Percentiles rank a stretch among this genome's conserved stretches.
Evolutionary conservation across 2,797 vertebrate genomes (phyloP).

Genomic region (Leptatherina wallacei): DNA sequence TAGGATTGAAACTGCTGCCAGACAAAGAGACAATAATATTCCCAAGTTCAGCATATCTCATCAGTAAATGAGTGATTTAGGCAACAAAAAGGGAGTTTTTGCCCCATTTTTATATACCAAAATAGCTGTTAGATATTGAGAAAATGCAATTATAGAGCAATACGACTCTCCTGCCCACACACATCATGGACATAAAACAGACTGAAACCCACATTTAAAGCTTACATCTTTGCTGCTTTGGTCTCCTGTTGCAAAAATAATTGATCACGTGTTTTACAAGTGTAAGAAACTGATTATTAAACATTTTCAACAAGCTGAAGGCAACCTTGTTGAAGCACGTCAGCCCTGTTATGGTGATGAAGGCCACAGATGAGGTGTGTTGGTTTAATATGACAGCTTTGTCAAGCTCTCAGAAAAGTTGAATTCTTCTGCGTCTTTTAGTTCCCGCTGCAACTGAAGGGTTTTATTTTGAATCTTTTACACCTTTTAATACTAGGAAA

Average conservation of each 20-base stretch:
- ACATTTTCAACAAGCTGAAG: conserved; percentile 23
- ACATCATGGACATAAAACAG: conserved; percentile 1
- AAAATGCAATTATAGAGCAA: conserved; percentile 5
- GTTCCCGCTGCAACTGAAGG: conserved; percentile 1
- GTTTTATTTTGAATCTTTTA: conserved; percentile 3
- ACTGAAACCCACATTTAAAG: conserved; percentile 5
- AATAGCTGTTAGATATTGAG: background rate
- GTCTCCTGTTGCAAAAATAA: conserved; percentile 27
- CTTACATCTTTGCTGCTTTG: background rate
- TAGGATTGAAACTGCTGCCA: conserved; percentile 29
- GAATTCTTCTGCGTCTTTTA: conserved; percentile 34
- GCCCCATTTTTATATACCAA: background rate
- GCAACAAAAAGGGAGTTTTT: conserved; percentile 1
- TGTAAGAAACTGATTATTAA: conserved; percentile 1
- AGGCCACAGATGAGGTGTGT: conserved; percentile 46
- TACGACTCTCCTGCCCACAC: background rate
- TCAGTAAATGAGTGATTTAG: conserved; percentile 28
- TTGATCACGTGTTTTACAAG: conserved; percentile 8
- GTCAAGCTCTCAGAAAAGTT: conserved; percentile 41
- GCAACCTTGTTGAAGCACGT: conserved; percentile 17
- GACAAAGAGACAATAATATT: conserved; percentile 38
- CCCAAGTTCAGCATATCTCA: conserved; percentile 27
- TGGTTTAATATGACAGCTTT: conserved; percentile 50
- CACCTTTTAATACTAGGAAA: conserved; percentile 36
- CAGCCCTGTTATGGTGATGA: conserved; percentile 28